These are phyloP conservation scores for Apostichopus leukothele DNA, from an alignment of 53 echinoderm and acorn worm genomes.

Conservation along the genomic window DNA sequence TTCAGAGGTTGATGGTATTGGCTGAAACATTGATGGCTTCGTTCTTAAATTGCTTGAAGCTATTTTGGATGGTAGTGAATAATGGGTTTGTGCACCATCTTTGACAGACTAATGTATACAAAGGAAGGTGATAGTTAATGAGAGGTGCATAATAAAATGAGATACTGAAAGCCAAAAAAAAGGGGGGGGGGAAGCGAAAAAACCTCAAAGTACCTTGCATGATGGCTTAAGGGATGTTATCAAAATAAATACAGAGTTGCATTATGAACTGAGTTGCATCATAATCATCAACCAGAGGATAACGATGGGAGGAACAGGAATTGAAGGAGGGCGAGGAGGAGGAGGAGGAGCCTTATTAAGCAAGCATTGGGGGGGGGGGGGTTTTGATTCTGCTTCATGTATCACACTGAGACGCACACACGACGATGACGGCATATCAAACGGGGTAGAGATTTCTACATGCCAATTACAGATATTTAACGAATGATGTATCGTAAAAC, in stretches of 20 bases:
- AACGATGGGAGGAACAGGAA: not conserved
- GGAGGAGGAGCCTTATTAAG: not conserved
- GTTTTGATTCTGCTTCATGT: too few species aligned
- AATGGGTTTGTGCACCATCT: constrained; percentile 4
- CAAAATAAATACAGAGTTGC: not conserved
- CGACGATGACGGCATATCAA: too few species aligned
- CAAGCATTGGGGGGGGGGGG: too few species aligned
- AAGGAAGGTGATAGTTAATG: constrained; percentile 14
- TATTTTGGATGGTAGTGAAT: constrained; percentile 1
- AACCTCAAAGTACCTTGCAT: not conserved
- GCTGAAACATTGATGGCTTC: constrained; percentile 2
- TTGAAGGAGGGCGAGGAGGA: not conserved
- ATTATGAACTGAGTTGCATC: not conserved
- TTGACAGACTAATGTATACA: constrained; percentile 18
- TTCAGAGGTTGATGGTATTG: not conserved
- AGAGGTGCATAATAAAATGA: constrained; percentile 1
- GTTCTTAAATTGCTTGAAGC: not conserved
- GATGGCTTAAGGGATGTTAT: constrained; percentile 14
- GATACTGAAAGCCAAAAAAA: too few species aligned
- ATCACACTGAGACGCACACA: too few species aligned
- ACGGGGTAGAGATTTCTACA: too few species aligned
- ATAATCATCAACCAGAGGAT: not conserved
- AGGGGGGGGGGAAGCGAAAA: not conserved
- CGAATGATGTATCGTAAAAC: too few species aligned
- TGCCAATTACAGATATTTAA: too few species aligned